Conservation (phyloP, 2,113 vertebrate species). For the Rutilus rutilus region DNA sequence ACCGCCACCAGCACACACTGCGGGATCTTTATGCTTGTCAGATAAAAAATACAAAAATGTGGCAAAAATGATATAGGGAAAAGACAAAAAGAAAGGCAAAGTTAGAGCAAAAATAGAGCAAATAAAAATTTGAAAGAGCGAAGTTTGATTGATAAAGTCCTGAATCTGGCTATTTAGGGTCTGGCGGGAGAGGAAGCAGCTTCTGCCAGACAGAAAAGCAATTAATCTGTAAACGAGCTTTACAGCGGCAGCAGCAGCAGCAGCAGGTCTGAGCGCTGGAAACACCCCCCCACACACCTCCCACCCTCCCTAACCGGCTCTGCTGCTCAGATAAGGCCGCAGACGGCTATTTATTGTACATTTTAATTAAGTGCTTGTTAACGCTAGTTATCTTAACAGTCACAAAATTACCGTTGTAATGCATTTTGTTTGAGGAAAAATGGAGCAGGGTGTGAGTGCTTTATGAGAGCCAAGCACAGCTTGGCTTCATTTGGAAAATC, state of each 20-base stretch:
- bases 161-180: constrained; percentile 99
- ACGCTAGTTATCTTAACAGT: constrained; percentile 99
- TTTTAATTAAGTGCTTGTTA: constrained; percentile 99
- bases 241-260: constrained; percentile 92
- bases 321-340: constrained; percentile 94
- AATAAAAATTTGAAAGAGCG: constrained; percentile 72
- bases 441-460: constrained; percentile 76
- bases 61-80: neutral
- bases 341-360: constrained; percentile 99
- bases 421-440: constrained; percentile 97
- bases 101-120: constrained; percentile 49
- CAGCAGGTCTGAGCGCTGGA: constrained; percentile 89
- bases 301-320: constrained; percentile 86
- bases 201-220: constrained; percentile 98
- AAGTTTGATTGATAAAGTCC: constrained; percentile 96
- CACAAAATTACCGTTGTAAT: constrained; percentile 99
- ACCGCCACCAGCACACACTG: neutral
- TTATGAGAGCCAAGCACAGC: constrained; percentile 93
- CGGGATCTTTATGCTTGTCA: neutral
- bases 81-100: neutral
- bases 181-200: constrained; percentile 92
- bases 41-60: neutral
- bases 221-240: constrained; percentile 99
- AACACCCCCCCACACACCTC: constrained; percentile 80
- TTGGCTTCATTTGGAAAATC: constrained; percentile 98